Conservation (phyloP, 1,140 invertebrate species). For the Pseudobourletiella spinata region DNA sequence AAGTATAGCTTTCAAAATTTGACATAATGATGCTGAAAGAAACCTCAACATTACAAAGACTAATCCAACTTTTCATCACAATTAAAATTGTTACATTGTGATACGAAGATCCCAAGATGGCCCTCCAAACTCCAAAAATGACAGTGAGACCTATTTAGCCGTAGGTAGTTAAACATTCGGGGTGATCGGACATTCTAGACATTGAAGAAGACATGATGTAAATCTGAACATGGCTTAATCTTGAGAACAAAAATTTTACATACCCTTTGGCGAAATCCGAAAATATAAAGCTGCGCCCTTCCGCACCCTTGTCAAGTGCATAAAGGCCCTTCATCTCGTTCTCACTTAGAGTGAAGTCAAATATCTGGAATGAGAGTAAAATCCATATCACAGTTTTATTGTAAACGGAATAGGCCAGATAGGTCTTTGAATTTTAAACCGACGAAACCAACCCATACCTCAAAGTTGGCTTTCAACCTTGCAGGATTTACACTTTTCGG, state of each 20-base stretch:
- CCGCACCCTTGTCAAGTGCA: neutral
- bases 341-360: neutral
- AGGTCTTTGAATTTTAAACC: neutral
- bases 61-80: too few species aligned
- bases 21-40: too few species aligned
- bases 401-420: neutral
- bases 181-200: neutral
- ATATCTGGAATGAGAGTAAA: neutral
- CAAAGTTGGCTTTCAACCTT: slow-evolving; percentile 56
- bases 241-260: neutral
- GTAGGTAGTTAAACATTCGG: too few species aligned
- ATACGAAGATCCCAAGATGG: too few species aligned
- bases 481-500: slow-evolving; percentile 70
- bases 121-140: too few species aligned
- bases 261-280: neutral
- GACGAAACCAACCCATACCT: slow-evolving; percentile 22
- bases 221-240: neutral
- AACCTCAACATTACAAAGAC: too few species aligned
- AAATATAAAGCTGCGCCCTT: neutral
- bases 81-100: too few species aligned
- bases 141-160: too few species aligned
- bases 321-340: neutral
- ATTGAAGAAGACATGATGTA: too few species aligned
- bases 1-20: too few species aligned
- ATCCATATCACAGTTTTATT: neutral